Evolutionary conservation across 2,888 invertebrate genomes (phyloP).

Genomic region (Ophion ventricosus): DNA sequence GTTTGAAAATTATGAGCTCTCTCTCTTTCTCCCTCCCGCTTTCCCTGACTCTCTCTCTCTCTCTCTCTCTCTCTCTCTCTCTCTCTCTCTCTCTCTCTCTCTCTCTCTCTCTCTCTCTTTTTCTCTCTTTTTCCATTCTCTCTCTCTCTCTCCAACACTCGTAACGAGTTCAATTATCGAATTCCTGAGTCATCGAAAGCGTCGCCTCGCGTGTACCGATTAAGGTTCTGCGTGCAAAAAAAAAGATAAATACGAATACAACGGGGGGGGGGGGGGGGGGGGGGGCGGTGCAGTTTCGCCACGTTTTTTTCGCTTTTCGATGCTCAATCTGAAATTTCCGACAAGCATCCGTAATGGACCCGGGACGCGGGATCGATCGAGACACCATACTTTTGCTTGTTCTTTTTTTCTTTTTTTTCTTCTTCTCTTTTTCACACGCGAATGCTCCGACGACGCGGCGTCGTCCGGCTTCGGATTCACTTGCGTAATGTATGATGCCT

Average conservation of each 20-base stretch:
- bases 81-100: slow-evolving; percentile 55
- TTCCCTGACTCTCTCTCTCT: too few species aligned
- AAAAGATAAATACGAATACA: background rate
- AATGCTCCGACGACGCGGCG: slow-evolving; percentile 23
- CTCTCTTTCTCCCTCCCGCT: slow-evolving; percentile 2
- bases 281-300: too few species aligned
- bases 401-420: background rate
- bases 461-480: slow-evolving; percentile 34
- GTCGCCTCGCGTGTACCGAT: background rate
- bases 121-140: too few species aligned
- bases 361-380: too few species aligned
- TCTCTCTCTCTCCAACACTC: slow-evolving; percentile 36
- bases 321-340: too few species aligned
- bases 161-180: slow-evolving; percentile 80
- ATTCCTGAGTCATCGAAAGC: slow-evolving; percentile 65
- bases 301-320: too few species aligned
- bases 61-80: background rate
- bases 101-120: slow-evolving; percentile 2
- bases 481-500: slow-evolving; percentile 59
- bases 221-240: background rate
- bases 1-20: slow-evolving; percentile 77
- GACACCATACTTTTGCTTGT: too few species aligned
- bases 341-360: too few species aligned
- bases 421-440: slow-evolving; percentile 35
- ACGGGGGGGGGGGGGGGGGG: too few species aligned